These are phyloP conservation scores for Sternarchorhynchus goeldii DNA, from an alignment of 2,797 vertebrate species.

Conservation along the genomic window DNA sequence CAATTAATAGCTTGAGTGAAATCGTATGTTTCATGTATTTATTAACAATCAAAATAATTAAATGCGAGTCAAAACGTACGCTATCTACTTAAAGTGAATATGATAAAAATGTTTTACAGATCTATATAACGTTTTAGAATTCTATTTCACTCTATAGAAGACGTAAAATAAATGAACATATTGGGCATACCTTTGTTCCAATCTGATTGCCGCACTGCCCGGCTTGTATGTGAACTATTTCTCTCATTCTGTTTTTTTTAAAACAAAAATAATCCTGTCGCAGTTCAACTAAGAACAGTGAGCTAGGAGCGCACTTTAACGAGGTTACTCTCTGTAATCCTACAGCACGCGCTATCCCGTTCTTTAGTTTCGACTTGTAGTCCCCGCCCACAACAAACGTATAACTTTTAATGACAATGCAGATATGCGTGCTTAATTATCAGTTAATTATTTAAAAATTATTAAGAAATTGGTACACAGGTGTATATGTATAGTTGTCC, in stretches of 20 bases:
- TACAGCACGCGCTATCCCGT: not conserved
- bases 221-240: constrained; percentile 92
- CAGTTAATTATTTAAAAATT: not conserved
- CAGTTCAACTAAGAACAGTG: not conserved
- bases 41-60: not conserved
- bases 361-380: not conserved
- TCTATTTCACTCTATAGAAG: not conserved
- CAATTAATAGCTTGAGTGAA: not conserved
- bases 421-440: constrained; percentile 24
- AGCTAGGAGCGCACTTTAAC: not conserved
- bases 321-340: not conserved
- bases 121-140: not conserved
- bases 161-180: not conserved
- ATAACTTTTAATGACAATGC: constrained; percentile 34
- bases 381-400: constrained; percentile 23
- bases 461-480: no score
- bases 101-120: no score
- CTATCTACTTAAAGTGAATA: not conserved
- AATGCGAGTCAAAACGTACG: not conserved
- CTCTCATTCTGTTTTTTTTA: constrained; percentile 79
- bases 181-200: constrained; percentile 82
- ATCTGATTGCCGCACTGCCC: constrained; percentile 95
- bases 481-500: not conserved
- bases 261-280: not conserved
- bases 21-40: not conserved